Conservation (phyloP, 35 echinoderm and acorn worm species). For the Eucidaris tribuloides region DNA sequence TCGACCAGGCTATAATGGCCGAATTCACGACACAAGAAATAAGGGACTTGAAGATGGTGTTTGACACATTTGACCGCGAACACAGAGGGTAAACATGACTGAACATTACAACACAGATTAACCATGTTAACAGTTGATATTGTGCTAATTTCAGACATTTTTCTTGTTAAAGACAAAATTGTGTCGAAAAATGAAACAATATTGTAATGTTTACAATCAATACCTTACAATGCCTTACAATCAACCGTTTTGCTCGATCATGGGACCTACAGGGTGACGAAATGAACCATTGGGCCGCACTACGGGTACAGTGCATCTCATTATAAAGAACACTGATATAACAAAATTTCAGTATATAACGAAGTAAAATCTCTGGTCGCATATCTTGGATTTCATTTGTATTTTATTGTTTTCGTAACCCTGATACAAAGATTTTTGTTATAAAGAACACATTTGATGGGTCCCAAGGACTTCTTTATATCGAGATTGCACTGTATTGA, state of each 20-base stretch:
- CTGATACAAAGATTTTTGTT: too few species aligned
- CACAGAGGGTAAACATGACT: conserved; percentile 15
- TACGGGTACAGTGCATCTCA: too few species aligned
- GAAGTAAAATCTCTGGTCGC: too few species aligned
- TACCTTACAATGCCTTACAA: neutral
- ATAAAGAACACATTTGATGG: too few species aligned
- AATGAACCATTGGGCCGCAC: too few species aligned
- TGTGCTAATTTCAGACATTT: neutral
- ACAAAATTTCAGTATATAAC: too few species aligned
- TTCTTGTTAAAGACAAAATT: neutral
- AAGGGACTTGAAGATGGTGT: conserved; percentile 42
- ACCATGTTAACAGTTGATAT: neutral
- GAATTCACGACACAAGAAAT: conserved; percentile 52
- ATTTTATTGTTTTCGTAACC: too few species aligned
- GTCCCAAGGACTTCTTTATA: too few species aligned
- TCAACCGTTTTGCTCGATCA: neutral
- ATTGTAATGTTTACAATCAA: neutral
- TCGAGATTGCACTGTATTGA: too few species aligned
- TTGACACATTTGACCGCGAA: conserved; percentile 54
- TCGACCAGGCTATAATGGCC: conserved; percentile 3
- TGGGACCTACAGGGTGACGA: neutral
- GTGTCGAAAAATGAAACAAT: neutral
- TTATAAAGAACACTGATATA: too few species aligned
- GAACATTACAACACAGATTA: neutral
- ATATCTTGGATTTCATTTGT: too few species aligned